Conservation (phyloP, 2,113 vertebrate species). For the Aix galericulata region DNA sequence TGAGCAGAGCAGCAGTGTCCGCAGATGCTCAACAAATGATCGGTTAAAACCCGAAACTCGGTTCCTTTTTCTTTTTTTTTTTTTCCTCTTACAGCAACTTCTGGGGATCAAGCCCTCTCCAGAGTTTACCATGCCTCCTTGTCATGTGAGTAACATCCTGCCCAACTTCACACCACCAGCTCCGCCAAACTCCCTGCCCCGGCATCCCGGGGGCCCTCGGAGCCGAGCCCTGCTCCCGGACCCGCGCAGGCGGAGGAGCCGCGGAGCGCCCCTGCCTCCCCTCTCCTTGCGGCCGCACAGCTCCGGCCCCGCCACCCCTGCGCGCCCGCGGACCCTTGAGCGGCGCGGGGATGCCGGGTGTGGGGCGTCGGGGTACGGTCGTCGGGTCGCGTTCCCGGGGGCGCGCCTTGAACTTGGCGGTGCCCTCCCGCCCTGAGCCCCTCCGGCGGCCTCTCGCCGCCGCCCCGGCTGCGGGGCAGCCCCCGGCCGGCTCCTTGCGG, state of each 20-base stretch:
- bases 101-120: slow-evolving; percentile 76
- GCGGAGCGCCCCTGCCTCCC: too few relatives aligned
- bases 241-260: too few relatives aligned
- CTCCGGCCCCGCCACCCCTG: background rate
- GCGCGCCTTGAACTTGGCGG: background rate
- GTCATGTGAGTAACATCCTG: slow-evolving; percentile 60
- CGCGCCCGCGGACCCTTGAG: background rate
- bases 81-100: slow-evolving; percentile 35
- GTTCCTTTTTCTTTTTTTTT: background rate
- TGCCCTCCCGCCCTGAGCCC: background rate
- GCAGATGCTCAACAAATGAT: slow-evolving; percentile 38
- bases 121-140: slow-evolving; percentile 72
- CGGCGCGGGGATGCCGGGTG: background rate
- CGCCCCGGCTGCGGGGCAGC: background rate
- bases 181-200: background rate
- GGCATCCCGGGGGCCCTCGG: background rate
- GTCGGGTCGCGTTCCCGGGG: background rate
- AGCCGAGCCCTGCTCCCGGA: too few relatives aligned
- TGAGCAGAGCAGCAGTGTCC: background rate
- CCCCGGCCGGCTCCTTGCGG: background rate
- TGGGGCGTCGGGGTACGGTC: too few relatives aligned
- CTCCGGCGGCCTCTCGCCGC: background rate
- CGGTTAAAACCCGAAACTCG: background rate
- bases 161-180: slow-evolving; percentile 55
- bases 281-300: background rate